Conservation (phyloP, 2,888 invertebrate genomes). For the Agrilus biguttatus region DNA sequence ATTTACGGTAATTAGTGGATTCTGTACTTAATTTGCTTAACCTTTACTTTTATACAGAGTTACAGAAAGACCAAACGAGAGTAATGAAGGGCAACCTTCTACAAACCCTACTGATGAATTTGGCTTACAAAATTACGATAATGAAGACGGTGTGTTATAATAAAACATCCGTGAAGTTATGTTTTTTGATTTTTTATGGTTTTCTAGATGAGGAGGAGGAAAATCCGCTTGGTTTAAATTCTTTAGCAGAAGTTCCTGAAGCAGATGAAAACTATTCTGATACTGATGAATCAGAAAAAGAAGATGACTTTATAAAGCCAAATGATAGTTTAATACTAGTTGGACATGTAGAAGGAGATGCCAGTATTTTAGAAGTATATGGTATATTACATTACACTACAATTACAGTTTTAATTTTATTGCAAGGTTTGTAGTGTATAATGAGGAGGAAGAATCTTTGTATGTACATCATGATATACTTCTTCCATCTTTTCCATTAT, state of each 20-base stretch:
- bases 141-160: constrained; percentile 41
- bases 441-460: constrained; percentile 74
- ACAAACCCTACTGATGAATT: constrained; percentile 50
- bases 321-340: constrained; percentile 80
- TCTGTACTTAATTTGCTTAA: constrained; percentile 14
- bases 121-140: constrained; percentile 59
- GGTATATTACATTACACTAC: constrained; percentile 35
- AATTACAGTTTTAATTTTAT: constrained; percentile 2
- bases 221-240: constrained; percentile 39
- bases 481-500: constrained; percentile 78
- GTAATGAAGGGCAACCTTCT: constrained; percentile 19
- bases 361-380: constrained; percentile 77
- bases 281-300: constrained; percentile 62
- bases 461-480: constrained; percentile 92
- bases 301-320: constrained; percentile 78
- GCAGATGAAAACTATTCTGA: constrained; percentile 32
- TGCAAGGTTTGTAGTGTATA: constrained; percentile 55
- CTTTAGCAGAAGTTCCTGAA: constrained; percentile 38
- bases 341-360: constrained; percentile 77
- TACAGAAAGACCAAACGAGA: background rate
- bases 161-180: background rate
- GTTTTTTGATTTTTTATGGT: background rate
- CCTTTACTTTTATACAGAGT: background rate
- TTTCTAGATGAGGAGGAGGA: background rate
- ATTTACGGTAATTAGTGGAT: constrained; percentile 38